Conservation (phyloP, 2,888 invertebrate species). For the Heliconius erato region DNA sequence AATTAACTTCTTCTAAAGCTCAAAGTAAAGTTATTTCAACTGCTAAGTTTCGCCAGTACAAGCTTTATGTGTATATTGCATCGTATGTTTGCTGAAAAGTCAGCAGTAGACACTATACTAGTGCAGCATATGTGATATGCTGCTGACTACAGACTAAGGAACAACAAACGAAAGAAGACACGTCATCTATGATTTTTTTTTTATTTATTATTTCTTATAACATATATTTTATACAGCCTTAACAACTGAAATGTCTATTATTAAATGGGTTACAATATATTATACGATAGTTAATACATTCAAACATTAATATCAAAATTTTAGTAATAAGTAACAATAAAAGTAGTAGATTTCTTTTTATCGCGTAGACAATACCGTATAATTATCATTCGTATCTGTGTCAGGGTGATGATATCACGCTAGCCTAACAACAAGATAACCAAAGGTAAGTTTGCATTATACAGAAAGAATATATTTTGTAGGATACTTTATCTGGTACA, state of each 20-base stretch:
- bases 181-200: too few relatives aligned
- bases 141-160: too few relatives aligned
- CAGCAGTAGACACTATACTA: too few relatives aligned
- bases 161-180: too few relatives aligned
- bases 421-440: background rate
- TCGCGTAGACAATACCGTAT: background rate
- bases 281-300: background rate
- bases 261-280: background rate
- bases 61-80: background rate
- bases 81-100: too few relatives aligned
- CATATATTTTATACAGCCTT: too few relatives aligned
- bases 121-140: too few relatives aligned
- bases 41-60: background rate
- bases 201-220: too few relatives aligned
- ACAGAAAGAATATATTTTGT: background rate
- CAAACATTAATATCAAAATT: background rate
- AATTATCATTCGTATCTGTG: constrained; percentile 26
- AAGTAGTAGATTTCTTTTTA: constrained; percentile 8
- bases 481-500: background rate
- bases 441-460: background rate
- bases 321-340: background rate
- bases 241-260: too few relatives aligned
- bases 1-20: constrained; percentile 13
- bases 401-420: constrained; percentile 34
- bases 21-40: constrained; percentile 21